Evolutionary conservation across 2,888 invertebrate genomes (phyloP), one percentile per base, ranked within the genome.

Genomic region (Callosobruchus maculatus): DNA sequence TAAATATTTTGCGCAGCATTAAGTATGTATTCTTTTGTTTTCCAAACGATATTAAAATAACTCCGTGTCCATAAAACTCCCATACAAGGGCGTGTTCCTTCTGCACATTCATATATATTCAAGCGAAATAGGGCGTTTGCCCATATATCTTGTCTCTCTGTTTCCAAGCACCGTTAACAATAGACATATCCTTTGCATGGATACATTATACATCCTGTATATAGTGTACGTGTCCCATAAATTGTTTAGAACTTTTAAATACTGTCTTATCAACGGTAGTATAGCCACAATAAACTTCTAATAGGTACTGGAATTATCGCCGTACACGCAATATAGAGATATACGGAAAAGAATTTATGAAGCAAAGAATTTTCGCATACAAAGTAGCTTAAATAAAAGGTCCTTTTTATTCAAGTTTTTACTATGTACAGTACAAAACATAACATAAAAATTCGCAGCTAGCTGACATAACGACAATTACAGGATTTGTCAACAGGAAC

Each of bases 171-270:
- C 49, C 13, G 49, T 18, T 49, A 49, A 49, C 13, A 49, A 49
- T 18, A 49, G 49, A 49, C 13, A 49, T 49, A 49, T 49, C 1
- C 49, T 49, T 49, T 18, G 49, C 49, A 49, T 18, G 49, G 3
- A 13, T 7, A 49, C 49, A 49, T 49, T 7, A 49, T 49, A 49
- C 49, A 49, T 49, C 13, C 49, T 49, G 49, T 49, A 49, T 49
- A 49, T 49, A 49, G 18, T n/a, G 9, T 49, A 49, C 49, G 49
- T 49, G 13, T 68, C 7, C 22, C 67, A 18, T 71, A 72, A 72
- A 67, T 21, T 3, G 30, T 72, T 72, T 20, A 21, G 26, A 67
- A 72, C 30, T 72, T 67, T 72, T 72, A 72, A 72, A 72, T 68
- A 30, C 68, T 20, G 26, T 20, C 21, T 72, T 72, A 72, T 72